These are phyloP conservation scores for Adelges cooleyi DNA, from an alignment of 1,140 invertebrate genomes.

Conservation along the genomic window DNA sequence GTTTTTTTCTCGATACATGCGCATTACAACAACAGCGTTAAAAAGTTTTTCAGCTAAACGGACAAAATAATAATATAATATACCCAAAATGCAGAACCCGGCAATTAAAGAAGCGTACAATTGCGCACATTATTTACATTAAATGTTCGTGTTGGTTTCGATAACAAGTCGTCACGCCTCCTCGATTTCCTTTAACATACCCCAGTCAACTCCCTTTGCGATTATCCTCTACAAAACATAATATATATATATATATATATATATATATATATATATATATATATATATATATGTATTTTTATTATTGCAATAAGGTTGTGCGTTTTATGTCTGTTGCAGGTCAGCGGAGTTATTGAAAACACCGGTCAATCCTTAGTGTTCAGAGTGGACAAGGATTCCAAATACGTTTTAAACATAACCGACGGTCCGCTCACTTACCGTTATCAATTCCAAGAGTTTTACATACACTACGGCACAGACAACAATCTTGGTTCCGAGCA, in stretches of 20 bases:
- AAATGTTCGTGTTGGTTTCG: too few species aligned
- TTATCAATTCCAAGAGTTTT: conserved; percentile 82
- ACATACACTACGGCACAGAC: conserved; percentile 83
- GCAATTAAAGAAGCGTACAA: too few species aligned
- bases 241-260: neutral
- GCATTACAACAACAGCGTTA: too few species aligned
- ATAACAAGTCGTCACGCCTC: too few species aligned
- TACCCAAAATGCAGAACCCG: too few species aligned
- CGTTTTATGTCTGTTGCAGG: conserved; percentile 44
- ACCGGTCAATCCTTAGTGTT: conserved; percentile 85
- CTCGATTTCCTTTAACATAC: too few species aligned
- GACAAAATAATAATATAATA: too few species aligned
- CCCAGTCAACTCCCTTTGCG: too few species aligned
- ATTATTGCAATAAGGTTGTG: neutral
- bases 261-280: too few species aligned
- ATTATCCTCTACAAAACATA: neutral
- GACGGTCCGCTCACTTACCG: conserved; percentile 88
- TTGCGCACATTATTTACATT: too few species aligned
- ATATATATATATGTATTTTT: neutral
- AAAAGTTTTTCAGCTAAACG: too few species aligned
- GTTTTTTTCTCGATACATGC: too few species aligned
- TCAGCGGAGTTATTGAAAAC: conserved; percentile 72
- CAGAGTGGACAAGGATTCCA: conserved; percentile 71
- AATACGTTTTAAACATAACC: conserved; percentile 81
- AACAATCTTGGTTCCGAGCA: conserved; percentile 86